Conservation (phyloP, 2,888 invertebrate species). For the Thyatira batis region DNA sequence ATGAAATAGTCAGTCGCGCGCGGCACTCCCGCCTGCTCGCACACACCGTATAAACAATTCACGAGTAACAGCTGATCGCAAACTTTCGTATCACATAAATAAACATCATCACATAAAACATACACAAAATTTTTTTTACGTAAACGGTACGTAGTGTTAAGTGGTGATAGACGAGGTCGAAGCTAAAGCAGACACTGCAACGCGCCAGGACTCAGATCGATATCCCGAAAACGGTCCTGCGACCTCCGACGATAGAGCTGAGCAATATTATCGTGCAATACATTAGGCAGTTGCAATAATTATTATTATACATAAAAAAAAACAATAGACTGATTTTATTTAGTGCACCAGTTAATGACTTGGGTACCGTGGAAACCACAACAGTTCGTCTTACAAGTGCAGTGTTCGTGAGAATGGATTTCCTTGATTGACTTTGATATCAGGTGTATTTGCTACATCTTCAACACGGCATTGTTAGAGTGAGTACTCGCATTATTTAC, state of each 20-base stretch:
- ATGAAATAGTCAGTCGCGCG: slow-evolving; percentile 68
- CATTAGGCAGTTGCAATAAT: slow-evolving; percentile 55
- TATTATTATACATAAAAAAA: slow-evolving; percentile 17
- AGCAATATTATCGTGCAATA: slow-evolving; percentile 71
- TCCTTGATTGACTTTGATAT: slow-evolving; percentile 57
- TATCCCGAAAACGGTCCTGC: slow-evolving; percentile 64
- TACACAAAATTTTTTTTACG: slow-evolving; percentile 18
- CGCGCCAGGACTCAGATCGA: slow-evolving; percentile 56
- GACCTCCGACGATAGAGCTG: slow-evolving; percentile 47
- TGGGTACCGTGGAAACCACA: slow-evolving; percentile 37
- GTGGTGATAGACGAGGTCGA: slow-evolving; percentile 27
- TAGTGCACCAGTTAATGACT: slow-evolving; percentile 30
- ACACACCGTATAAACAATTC: slow-evolving; percentile 39
- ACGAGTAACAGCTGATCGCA: slow-evolving; percentile 67
- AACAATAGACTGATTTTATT: slow-evolving; percentile 33
- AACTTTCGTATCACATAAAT: slow-evolving; percentile 46
- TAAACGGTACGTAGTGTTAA: slow-evolving; percentile 22
- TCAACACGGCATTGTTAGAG: slow-evolving; percentile 50
- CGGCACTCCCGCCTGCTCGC: slow-evolving; percentile 61
- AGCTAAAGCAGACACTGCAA: slow-evolving; percentile 37
- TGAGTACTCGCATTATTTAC: slow-evolving; percentile 49
- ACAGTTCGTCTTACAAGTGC: slow-evolving; percentile 54
- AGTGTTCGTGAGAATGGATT: slow-evolving; percentile 70
- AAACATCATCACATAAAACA: slow-evolving; percentile 48
- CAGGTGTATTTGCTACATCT: slow-evolving; percentile 51